Conservation (phyloP, 2,113 vertebrate genomes). For the Orientallactaga bullata region DNA sequence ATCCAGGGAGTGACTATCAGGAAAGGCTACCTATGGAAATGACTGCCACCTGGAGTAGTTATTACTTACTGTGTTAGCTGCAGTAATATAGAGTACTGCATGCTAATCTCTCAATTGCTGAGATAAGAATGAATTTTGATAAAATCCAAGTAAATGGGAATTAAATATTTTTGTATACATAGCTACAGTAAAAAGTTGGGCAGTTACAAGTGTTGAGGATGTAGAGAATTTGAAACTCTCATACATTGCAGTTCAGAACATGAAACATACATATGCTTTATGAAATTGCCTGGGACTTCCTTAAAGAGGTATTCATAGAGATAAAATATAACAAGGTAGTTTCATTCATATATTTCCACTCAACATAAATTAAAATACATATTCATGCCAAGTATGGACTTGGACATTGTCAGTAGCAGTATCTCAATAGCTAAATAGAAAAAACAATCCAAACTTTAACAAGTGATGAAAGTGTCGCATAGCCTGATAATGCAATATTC, state of each 20-base stretch:
- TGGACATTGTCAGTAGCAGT: background rate
- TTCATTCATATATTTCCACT: background rate
- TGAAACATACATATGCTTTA: background rate
- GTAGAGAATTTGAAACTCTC: background rate
- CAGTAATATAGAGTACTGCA: background rate
- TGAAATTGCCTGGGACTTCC: background rate
- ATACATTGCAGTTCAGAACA: background rate
- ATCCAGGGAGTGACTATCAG: background rate
- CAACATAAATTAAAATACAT: background rate
- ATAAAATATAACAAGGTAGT: background rate
- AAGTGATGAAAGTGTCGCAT: background rate
- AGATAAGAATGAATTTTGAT: background rate
- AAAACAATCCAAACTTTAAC: background rate
- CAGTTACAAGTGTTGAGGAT: background rate
- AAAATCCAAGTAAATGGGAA: constrained; percentile 12
- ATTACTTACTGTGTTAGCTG: background rate
- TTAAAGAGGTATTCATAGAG: background rate
- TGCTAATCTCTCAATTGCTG: constrained; percentile 5
- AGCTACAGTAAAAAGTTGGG: background rate
- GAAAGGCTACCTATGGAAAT: background rate
- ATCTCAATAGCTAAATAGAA: background rate
- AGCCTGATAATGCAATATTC: background rate
- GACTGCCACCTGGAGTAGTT: background rate
- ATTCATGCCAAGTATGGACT: background rate
- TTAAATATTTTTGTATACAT: constrained; percentile 5